Evolutionary conservation across 2,888 invertebrate species (phyloP).

Genomic region (Caenorhabditis drosophilae): DNA sequence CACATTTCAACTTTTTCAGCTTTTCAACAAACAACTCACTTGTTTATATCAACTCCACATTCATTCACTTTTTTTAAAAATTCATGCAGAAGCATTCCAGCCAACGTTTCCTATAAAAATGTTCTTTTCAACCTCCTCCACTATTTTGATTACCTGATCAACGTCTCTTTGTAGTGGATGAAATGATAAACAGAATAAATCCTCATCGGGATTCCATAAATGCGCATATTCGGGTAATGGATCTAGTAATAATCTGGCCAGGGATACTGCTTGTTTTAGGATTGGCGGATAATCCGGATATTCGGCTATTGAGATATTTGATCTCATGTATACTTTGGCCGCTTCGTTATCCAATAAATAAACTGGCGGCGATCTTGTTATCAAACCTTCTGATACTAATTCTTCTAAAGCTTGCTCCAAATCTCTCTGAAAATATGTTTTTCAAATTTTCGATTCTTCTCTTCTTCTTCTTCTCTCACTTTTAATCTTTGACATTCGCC

Average conservation of each 20-base stretch:
- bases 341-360: constrained; percentile 93
- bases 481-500: constrained; percentile 48
- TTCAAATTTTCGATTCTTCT: no score
- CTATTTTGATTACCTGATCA: no score
- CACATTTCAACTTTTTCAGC: no score
- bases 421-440: no score
- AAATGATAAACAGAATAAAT: constrained; percentile 90
- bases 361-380: constrained; percentile 81
- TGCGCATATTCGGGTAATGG: constrained; percentile 94
- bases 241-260: constrained; percentile 90
- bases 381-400: constrained; percentile 76
- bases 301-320: constrained; percentile 73
- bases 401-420: constrained; percentile 45
- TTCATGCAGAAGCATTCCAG: constrained; percentile 85
- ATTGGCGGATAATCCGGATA: constrained; percentile 76
- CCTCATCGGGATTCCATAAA: constrained; percentile 92
- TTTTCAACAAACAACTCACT: no score
- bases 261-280: constrained; percentile 87
- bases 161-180: constrained; percentile 78
- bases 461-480: no score
- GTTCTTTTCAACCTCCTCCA: no score
- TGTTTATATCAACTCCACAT: constrained; percentile 62
- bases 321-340: constrained; percentile 87
- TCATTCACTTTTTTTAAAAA: constrained; percentile 92
- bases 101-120: constrained; percentile 82